A percentile compares a stretch with the other conserved stretches of the same genome.
phyloP scores from a whole-genome alignment of 2,797 vertebrate genomes.

The Loriculus beryllinus region DNA sequence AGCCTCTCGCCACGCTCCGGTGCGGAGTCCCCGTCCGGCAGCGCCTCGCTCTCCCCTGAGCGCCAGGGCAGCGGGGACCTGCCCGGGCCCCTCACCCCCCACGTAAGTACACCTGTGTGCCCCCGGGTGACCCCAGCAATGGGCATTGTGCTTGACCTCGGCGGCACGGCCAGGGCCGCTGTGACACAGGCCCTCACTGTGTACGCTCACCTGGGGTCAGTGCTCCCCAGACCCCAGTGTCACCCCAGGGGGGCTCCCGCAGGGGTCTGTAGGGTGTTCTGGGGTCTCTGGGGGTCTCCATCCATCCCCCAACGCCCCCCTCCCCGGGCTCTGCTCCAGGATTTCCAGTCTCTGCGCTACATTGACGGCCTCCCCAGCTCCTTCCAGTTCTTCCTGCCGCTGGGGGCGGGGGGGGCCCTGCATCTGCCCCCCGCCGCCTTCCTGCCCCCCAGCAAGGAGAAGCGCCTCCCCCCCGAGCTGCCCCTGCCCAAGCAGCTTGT shows the following conservation, averaged over 20 bases:
- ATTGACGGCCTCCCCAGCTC: conserved; percentile 82
- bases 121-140: background rate
- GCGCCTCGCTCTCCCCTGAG: conserved; percentile 82
- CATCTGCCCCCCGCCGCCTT: conserved; percentile 85
- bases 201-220: background rate
- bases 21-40: conserved; percentile 77
- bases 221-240: background rate
- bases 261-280: background rate
- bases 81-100: conserved; percentile 75
- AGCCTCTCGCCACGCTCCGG: conserved; percentile 85
- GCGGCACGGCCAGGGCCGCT: background rate
- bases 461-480: conserved; percentile 80
- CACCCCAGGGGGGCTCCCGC: background rate
- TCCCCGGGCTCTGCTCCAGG: conserved; percentile 65
- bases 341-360: conserved; percentile 79
- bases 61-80: conserved; percentile 81
- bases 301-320: rapidly evolving
- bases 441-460: conserved; percentile 81
- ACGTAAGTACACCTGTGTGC: conserved; percentile 74
- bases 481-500: conserved; percentile 85
- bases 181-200: background rate
- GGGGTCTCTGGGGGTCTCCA: background rate
- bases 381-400: conserved; percentile 88
- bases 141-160: background rate
- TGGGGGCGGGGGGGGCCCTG: conserved; percentile 80